Conservation (phyloP, 2,113 vertebrate genomes). For the Panthera uncia region DNA sequence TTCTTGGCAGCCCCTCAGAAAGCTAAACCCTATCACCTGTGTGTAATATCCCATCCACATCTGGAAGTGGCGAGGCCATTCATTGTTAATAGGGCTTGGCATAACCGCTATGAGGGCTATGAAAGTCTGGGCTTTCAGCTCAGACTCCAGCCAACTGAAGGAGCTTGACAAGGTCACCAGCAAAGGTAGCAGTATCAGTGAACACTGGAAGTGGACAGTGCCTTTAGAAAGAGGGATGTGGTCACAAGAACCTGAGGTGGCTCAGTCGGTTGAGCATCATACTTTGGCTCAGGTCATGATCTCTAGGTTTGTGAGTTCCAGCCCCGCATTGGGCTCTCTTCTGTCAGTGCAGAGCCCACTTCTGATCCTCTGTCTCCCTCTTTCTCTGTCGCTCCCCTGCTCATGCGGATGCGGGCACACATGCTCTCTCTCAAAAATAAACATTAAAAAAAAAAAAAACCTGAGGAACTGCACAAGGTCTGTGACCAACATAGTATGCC, state of each 20-base stretch:
- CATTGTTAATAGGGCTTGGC: neutral
- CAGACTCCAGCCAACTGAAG: neutral
- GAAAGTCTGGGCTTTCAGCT: neutral
- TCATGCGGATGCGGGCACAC: too few relatives aligned
- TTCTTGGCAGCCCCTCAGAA: neutral
- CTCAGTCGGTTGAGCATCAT: too few relatives aligned
- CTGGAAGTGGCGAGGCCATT: neutral
- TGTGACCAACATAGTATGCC: neutral
- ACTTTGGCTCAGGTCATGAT: too few relatives aligned
- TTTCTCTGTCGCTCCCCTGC: too few relatives aligned
- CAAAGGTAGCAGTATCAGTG: neutral
- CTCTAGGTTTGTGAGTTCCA: too few relatives aligned
- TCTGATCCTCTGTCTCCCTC: too few relatives aligned
- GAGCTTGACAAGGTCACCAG: neutral
- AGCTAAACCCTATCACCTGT: neutral
- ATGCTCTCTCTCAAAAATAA: too few relatives aligned
- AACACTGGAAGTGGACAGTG: neutral
- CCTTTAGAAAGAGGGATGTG: neutral
- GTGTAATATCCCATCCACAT: neutral
- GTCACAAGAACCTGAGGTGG: neutral
- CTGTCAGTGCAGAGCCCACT: too few relatives aligned
- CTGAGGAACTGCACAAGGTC: neutral
- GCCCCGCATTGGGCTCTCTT: too few relatives aligned
- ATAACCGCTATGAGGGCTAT: neutral
- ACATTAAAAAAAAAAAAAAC: neutral